Evolutionary conservation across 2,797 vertebrate genomes (phyloP), one percentile per base, ranked within the genome.

Genomic region (Rhadinocentrus ornatus): DNA sequence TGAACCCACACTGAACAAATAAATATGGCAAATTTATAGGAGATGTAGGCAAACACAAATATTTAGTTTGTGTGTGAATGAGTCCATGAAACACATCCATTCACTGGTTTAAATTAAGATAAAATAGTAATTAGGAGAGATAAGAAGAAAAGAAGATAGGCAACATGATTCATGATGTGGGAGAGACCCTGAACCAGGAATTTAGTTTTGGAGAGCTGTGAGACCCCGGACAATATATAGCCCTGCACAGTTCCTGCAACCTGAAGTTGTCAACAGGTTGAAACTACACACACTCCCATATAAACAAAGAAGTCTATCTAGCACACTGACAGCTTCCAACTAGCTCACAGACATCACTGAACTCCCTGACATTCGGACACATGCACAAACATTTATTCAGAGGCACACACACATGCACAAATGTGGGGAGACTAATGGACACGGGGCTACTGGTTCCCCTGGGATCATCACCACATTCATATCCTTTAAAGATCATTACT

Each of bases 391-490:
- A 76, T 81, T 72, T 77, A 65, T 37, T 71, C 68, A 62, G 31
- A 16, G 24, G 32, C 34, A 13, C 41, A 27, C 62, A 73, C 74
- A 50, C 35, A 73, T 61, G 66, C 58, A 29, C 54, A 69, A 41
- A 82, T 81, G 83, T 75, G 68, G 81, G 79, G 73, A 76, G 61
- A 67, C 62, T 78, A 87, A 89, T 69, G 71, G 84, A 89, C 67
- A 44, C 46, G 4, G 77, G 37, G 80, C 71, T 73, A 77, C 82
- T 32, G 82, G 81, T 81, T 77, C 82, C 86, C 78, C 75, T 71
- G 79, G 88, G 87, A 79, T 83, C 80, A 66, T 57, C 63, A 74
- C 83, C 71, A 82, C 85, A 87, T 87, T 83, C 62, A 64, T 81
- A 75, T 89, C 84, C 80, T 86, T 86, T 89, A 89, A 39, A 41